Conservation (phyloP, 2,888 invertebrate species). For the Microplitis manilae region DNA sequence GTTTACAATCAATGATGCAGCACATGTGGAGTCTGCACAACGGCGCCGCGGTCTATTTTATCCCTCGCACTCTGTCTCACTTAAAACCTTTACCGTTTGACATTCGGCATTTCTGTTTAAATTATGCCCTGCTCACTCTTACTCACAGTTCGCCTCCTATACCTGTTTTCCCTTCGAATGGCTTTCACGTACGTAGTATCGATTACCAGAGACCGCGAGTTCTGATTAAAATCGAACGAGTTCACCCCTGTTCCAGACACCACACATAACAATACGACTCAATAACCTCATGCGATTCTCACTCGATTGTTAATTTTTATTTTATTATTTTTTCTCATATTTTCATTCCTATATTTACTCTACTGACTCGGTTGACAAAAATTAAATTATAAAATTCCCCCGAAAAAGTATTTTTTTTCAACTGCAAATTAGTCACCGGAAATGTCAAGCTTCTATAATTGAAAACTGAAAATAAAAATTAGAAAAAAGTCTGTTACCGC, state of each 20-base stretch:
- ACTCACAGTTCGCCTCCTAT: slow-evolving; percentile 22
- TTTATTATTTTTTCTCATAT: neutral
- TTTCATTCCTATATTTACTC: neutral
- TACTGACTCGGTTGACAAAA: neutral
- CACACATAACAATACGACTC: slow-evolving; percentile 17
- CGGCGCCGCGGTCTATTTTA: slow-evolving; percentile 20
- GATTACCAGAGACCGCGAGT: slow-evolving; percentile 42
- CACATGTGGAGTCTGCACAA: slow-evolving; percentile 24
- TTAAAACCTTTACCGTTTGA: slow-evolving; percentile 9
- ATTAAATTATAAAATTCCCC: neutral
- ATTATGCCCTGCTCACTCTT: slow-evolving; percentile 7
- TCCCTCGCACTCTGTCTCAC: slow-evolving; percentile 28
- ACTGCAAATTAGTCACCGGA: no score
- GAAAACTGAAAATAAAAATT: no score
- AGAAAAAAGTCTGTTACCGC: no score
- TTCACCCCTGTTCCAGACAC: slow-evolving; percentile 25
- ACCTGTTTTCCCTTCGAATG: slow-evolving; percentile 33
- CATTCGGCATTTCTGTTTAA: neutral
- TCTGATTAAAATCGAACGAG: slow-evolving; percentile 49
- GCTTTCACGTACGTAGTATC: slow-evolving; percentile 38
- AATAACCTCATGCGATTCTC: slow-evolving; percentile 36
- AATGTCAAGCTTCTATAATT: no score
- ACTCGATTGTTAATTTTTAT: slow-evolving; percentile 38
- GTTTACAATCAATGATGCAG: slow-evolving; percentile 51
- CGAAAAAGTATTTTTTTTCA: neutral